These are phyloP conservation scores for Onychorhynchus coronatus DNA, from an alignment of 2,113 vertebrate species.

Conservation along the genomic window DNA sequence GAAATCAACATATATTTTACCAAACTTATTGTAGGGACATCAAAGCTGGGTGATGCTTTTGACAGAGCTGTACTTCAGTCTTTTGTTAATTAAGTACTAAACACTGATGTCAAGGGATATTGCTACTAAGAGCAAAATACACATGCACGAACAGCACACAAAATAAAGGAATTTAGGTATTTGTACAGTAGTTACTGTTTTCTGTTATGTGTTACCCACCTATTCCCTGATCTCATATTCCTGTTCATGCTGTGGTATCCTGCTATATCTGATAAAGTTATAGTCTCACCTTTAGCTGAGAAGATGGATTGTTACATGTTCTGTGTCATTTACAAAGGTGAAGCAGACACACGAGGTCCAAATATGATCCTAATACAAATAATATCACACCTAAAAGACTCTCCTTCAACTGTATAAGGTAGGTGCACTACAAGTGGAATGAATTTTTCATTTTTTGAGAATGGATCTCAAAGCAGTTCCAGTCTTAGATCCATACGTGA, in stretches of 20 bases:
- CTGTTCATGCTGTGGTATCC: not conserved
- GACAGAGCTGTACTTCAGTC: not conserved
- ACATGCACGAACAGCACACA: not conserved
- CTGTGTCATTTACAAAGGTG: not conserved
- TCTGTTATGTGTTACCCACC: not conserved
- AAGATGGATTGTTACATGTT: not conserved
- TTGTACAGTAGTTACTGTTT: not conserved
- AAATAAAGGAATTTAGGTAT: not conserved
- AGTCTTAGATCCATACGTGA: not conserved
- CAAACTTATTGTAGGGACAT: not conserved
- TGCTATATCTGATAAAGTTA: not conserved
- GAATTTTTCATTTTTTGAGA: not conserved
- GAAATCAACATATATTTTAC: not conserved
- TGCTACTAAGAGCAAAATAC: not conserved
- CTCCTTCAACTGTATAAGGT: not conserved
- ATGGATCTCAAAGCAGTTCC: not conserved
- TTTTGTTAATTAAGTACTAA: not conserved
- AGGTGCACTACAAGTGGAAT: not conserved
- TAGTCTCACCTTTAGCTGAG: not conserved
- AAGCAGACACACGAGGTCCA: not conserved
- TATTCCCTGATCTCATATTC: not conserved
- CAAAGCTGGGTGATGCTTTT: accelerated
- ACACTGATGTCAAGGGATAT: not conserved
- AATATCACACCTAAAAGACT: not conserved
- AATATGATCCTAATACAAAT: not conserved